A percentile compares a stretch with the other conserved stretches of the same genome.
Evolutionary conservation across 2,888 invertebrate species (phyloP).

Genomic region (Acrobasis suavella): DNA sequence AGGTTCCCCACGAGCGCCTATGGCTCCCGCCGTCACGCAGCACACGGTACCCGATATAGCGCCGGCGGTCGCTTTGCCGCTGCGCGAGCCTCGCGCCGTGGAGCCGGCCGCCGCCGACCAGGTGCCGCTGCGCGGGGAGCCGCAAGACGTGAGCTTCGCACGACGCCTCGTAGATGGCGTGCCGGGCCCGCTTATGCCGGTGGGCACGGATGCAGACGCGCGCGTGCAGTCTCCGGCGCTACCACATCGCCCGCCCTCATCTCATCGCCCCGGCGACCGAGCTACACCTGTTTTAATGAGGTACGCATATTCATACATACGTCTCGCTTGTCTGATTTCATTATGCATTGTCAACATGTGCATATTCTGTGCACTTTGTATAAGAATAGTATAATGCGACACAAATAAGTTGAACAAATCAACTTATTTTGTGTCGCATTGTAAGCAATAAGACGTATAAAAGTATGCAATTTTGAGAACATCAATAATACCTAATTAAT

Average conservation of each 20-base stretch:
- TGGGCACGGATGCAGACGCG: constrained; percentile 68
- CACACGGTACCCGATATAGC: constrained; percentile 31
- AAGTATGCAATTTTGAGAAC: too few species aligned
- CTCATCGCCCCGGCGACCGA: constrained; percentile 59
- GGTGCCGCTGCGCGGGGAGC: constrained; percentile 25
- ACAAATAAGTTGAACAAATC: too few species aligned
- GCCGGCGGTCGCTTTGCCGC: constrained; percentile 33
- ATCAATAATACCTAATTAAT: background rate
- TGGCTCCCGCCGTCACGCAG: constrained; percentile 17
- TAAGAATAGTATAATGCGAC: too few species aligned
- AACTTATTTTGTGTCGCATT: too few species aligned
- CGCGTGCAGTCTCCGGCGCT: constrained; percentile 74
- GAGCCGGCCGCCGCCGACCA: constrained; percentile 40
- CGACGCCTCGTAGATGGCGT: constrained; percentile 52
- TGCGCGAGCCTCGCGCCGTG: constrained; percentile 31
- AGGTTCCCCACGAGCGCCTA: constrained; percentile 31
- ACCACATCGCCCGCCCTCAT: constrained; percentile 67
- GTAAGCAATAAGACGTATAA: too few species aligned
- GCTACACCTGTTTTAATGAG: constrained; percentile 68
- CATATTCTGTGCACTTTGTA: too few species aligned
- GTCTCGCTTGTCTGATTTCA: background rate
- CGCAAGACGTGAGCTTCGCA: constrained; percentile 32
- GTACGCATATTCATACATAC: constrained; percentile 37
- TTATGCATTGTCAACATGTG: too few species aligned
- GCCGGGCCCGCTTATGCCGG: constrained; percentile 60